phyloP scores from a whole-genome alignment of 2,888 invertebrate species.

The Galeopsomyia nigrocyanea region DNA sequence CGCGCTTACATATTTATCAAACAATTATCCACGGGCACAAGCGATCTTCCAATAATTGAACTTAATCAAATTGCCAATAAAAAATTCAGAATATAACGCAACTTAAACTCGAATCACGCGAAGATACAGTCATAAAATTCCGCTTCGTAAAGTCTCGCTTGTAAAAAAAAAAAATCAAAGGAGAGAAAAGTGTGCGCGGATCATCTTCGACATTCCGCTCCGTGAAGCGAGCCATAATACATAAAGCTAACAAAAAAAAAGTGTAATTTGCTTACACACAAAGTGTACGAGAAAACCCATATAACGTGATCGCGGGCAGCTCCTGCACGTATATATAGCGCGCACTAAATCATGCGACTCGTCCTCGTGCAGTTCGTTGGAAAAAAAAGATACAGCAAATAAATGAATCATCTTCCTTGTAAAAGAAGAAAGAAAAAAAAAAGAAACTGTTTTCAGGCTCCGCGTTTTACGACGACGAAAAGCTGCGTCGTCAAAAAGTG shows the following conservation, averaged over 20 bases:
- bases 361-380: not conserved
- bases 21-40: too few species aligned
- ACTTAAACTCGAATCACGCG: not conserved
- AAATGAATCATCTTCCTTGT: conserved; percentile 36
- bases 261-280: conserved; percentile 30
- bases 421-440: not conserved
- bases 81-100: too few species aligned
- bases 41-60: not conserved
- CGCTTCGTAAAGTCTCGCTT: not conserved
- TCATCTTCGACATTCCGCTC: not conserved
- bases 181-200: too few species aligned
- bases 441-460: not conserved
- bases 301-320: not conserved
- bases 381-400: conserved; percentile 34
- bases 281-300: not conserved
- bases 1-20: not conserved
- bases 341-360: conserved; percentile 31
- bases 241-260: conserved; percentile 28
- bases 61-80: too few species aligned
- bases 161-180: not conserved
- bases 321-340: not conserved
- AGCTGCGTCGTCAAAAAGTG: conserved; percentile 19
- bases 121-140: too few species aligned
- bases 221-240: not conserved
- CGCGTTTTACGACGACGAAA: conserved; percentile 41